phyloP scores from a whole-genome alignment of 1,140 invertebrate species.

The Xylocopa sonorina region DNA sequence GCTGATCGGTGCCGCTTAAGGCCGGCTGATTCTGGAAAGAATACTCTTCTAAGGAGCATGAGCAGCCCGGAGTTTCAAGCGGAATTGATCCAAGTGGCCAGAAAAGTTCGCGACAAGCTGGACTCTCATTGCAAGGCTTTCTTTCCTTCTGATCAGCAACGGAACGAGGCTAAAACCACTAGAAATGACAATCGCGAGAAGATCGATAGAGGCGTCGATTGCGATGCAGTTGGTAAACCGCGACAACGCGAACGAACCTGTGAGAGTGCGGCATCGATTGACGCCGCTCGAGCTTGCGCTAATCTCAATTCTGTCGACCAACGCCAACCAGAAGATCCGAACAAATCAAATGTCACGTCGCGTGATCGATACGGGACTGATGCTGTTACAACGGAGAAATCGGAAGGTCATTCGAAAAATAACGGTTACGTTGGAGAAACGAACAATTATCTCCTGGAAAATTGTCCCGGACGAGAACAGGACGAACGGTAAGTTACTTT shows the following conservation, averaged over 20 bases:
- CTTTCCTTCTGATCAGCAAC: background rate
- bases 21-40: conserved; percentile 66
- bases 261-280: background rate
- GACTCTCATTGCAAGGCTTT: conserved; percentile 49
- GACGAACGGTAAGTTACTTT: conserved; percentile 28
- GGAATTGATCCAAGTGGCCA: conserved; percentile 86
- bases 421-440: background rate
- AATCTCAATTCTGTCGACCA: conserved; percentile 29
- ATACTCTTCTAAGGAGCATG: conserved; percentile 82
- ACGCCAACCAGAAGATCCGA: conserved; percentile 49
- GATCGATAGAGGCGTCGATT: background rate
- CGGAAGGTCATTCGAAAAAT: background rate
- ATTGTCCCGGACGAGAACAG: background rate
- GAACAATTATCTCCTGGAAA: background rate
- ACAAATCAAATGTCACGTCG: conserved; percentile 28
- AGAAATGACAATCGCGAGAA: background rate
- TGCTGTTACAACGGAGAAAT: background rate
- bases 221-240: background rate
- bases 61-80: conserved; percentile 87
- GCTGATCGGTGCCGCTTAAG: conserved; percentile 46
- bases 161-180: background rate
- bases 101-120: conserved; percentile 82
- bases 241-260: background rate
- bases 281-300: conserved; percentile 73
- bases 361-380: conserved; percentile 13